Conservation (phyloP, 2,113 vertebrate genomes). For the Pycnonotus jocosus region DNA sequence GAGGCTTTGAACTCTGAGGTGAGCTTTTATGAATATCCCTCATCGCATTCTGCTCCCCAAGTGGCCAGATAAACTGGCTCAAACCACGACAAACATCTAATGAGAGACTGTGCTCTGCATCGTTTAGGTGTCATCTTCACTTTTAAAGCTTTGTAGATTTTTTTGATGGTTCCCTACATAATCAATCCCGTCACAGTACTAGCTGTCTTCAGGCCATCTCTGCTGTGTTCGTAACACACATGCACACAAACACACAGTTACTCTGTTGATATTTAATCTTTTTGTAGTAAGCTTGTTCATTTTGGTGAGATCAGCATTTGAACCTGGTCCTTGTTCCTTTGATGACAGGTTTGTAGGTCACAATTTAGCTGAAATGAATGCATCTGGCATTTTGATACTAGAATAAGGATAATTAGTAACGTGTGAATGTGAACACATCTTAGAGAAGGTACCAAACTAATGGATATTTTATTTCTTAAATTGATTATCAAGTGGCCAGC, state of each 20-base stretch:
- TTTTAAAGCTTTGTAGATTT: neutral
- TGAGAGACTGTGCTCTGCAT: neutral
- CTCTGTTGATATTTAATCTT: neutral
- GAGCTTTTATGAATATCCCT: too few relatives aligned
- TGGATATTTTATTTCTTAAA: neutral
- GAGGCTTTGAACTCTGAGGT: too few relatives aligned
- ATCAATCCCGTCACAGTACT: neutral
- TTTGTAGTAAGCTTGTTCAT: neutral
- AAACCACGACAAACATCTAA: neutral
- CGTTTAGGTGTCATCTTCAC: neutral
- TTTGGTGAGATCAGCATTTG: neutral
- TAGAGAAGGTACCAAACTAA: neutral
- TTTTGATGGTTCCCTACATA: neutral
- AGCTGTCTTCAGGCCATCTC: neutral
- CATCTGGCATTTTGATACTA: neutral
- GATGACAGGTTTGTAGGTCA: neutral
- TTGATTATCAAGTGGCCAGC: neutral
- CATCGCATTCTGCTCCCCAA: too few relatives aligned
- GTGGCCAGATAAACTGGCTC: too few relatives aligned
- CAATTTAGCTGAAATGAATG: neutral
- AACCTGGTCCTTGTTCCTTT: neutral
- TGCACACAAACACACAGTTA: neutral
- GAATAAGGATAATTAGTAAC: neutral
- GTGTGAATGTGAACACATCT: neutral
- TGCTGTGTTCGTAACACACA: accelerated